Base-by-base conservation (phyloP, 2,888 invertebrate genomes). In the Ennomos erosarius region DNA sequence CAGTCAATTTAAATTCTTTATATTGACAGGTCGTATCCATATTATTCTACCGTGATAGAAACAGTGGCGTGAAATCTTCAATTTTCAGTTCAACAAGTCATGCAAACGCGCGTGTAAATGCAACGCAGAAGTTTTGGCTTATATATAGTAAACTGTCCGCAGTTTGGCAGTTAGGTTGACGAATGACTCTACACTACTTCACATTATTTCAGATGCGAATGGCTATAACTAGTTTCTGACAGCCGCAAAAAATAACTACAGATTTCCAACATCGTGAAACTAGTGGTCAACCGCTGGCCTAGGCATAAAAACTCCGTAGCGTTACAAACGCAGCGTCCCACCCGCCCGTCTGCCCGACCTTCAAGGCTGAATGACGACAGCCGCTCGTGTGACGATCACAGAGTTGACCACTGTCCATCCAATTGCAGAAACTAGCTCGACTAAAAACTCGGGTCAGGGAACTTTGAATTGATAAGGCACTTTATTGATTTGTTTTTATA, bases 11-110 rank as follows among this genome's bases (percentile, higher is more conserved):
- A 26, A 26, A 6, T 26, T 26, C 4, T 26, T 26, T 26, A 3
- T 26, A 3, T 26, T 26, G 26, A 6, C 26, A 36, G 12, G 50
- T 48, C 76, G 35, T 67, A 74, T 84, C 84, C 79, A 76, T 58
- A 65, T 44, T 70, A 69, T 69, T 70, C 51, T 69, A 57, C 60
- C 43, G 45, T 57, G 37, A 53, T 49, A 58, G 57, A 65, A 65
- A 73, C 75, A 76, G 69, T 65, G 68, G 69, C 78, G 71, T 79
- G 75, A 81, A 82, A 80, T 78, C 69, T 69, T 75, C 64, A 70
- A 73, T 76, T 72, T 73, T 70, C 74, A 71, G 68, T 71, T 69
- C 69, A 68, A 69, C 44, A 40, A 12, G 9, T 16, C 4, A 37
- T 11, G 36, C 52, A 75, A 54, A 71, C 73, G 50, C 46, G 70